Conservation (phyloP, 2,888 invertebrate species). For the Drosophila pseudotalamancana region DNA sequence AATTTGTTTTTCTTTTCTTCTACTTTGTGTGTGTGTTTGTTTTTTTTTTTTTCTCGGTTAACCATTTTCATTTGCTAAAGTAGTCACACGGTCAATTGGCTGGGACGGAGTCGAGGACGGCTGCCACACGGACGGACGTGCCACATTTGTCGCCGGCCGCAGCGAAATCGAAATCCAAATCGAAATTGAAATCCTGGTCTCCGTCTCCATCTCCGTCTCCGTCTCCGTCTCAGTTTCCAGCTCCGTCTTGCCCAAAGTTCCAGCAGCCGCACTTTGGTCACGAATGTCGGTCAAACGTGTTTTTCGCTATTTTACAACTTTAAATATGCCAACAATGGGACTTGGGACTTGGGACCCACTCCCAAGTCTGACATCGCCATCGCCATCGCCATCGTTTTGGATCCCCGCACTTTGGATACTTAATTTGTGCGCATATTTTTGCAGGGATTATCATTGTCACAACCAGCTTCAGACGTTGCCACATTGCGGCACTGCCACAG, state of each 20-base stretch:
- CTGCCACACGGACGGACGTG: conserved; percentile 16
- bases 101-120: conserved; percentile 23
- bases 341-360: conserved; percentile 21
- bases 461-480: conserved; percentile 22
- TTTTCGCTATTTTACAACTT: conserved; percentile 79
- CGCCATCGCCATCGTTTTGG: conserved; percentile 16
- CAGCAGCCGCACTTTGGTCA: conserved; percentile 68
- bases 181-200: conserved; percentile 71
- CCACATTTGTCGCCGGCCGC: conserved; percentile 71
- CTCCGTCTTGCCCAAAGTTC: too few relatives aligned
- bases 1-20: conserved; percentile 15
- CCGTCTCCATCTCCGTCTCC: neutral
- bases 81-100: conserved; percentile 75
- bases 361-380: conserved; percentile 17
- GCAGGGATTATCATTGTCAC: conserved; percentile 75
- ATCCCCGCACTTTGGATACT: conserved; percentile 61
- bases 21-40: conserved; percentile 28
- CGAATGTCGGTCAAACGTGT: conserved; percentile 79
- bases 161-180: conserved; percentile 76
- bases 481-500: conserved; percentile 21
- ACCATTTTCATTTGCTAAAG: conserved; percentile 77
- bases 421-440: conserved; percentile 79
- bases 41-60: conserved; percentile 37
- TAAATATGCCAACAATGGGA: conserved; percentile 78
- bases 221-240: conserved; percentile 24